These are phyloP conservation scores for Artibeus jamaicensis DNA, from an alignment of 2,797 vertebrate species.

Conservation along the genomic window DNA sequence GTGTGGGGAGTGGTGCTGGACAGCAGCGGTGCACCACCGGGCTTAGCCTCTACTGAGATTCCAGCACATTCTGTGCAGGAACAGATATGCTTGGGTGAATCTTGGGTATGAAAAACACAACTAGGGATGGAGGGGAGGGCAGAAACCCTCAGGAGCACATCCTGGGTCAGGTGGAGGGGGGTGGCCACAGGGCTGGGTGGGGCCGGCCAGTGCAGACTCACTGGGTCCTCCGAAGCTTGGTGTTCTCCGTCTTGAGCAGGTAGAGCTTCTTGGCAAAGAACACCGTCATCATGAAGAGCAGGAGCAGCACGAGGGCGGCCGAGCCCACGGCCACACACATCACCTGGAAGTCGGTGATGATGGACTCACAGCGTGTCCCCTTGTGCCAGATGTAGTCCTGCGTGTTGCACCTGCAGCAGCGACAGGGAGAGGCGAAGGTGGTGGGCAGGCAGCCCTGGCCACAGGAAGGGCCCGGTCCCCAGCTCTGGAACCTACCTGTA, in stretches of 20 bases:
- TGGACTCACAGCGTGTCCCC: slow-evolving; percentile 93
- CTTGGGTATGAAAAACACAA: neutral
- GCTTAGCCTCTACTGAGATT: neutral
- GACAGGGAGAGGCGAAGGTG: rapidly evolving
- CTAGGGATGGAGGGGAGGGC: neutral
- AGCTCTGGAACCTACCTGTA: neutral
- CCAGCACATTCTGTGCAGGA: neutral
- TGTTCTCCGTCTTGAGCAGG: slow-evolving; percentile 96
- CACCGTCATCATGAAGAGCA: slow-evolving; percentile 98
- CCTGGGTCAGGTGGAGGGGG: neutral
- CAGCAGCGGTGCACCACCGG: neutral
- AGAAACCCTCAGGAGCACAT: neutral
- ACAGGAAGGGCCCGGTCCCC: neutral
- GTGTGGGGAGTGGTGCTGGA: neutral
- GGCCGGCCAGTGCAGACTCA: slow-evolving; percentile 79
- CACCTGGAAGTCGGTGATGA: slow-evolving; percentile 98
- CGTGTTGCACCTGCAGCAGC: slow-evolving; percentile 90
- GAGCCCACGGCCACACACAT: slow-evolving; percentile 94
- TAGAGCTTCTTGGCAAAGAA: slow-evolving; percentile 99
- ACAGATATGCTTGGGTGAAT: neutral
- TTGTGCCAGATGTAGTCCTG: slow-evolving; percentile 99
- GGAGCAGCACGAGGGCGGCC: slow-evolving; percentile 91
- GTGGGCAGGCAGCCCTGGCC: neutral
- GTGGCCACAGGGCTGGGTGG: rapidly evolving
- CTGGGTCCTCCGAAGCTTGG: slow-evolving; percentile 95